These are phyloP conservation scores for Trachemys scripta DNA, from an alignment of 2,113 vertebrate genomes.

Conservation along the genomic window DNA sequence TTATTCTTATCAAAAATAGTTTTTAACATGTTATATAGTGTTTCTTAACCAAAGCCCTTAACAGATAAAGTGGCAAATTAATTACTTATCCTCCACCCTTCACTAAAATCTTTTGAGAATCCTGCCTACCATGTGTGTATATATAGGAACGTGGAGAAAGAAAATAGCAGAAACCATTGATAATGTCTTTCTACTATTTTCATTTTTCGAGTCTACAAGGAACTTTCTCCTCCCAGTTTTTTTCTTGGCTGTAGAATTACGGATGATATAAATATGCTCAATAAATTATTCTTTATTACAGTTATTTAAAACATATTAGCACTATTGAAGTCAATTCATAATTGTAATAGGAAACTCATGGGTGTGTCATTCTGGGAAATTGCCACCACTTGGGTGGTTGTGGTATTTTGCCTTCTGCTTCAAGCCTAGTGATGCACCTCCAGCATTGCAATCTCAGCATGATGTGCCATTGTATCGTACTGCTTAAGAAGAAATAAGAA, in stretches of 20 bases:
- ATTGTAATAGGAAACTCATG: neutral
- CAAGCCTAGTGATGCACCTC: neutral
- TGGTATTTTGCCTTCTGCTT: neutral
- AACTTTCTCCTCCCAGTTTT: neutral
- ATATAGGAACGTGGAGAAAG: neutral
- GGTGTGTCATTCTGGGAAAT: neutral
- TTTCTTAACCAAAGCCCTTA: neutral
- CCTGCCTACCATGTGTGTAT: neutral
- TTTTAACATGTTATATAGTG: neutral
- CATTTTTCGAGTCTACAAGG: neutral
- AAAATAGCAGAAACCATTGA: neutral
- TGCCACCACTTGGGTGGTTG: constrained; percentile 13
- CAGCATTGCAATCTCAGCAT: neutral
- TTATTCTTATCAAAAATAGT: neutral
- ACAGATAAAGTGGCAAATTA: neutral
- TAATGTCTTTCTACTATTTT: neutral
- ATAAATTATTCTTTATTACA: neutral
- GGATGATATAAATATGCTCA: neutral
- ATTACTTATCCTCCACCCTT: neutral
- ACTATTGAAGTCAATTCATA: neutral
- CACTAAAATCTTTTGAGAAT: constrained; percentile 23
- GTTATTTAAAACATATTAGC: neutral
- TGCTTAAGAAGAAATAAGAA: neutral
- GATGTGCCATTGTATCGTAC: neutral
- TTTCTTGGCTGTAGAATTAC: neutral